Evolutionary conservation across 2,888 invertebrate species (phyloP).

Genomic region (Homarus gammarus): DNA sequence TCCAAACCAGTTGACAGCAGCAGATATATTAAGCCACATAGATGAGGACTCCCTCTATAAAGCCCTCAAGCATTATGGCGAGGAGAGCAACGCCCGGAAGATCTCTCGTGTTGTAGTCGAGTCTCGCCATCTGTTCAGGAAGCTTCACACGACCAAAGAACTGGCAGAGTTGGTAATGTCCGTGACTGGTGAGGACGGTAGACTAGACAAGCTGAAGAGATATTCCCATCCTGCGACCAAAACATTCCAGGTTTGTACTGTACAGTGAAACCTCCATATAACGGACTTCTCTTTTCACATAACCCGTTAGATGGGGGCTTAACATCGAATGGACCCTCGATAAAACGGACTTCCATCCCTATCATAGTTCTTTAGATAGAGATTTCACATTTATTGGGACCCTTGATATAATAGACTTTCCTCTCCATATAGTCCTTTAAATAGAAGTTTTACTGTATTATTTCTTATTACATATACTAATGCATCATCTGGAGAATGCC

Average conservation of each 20-base stretch:
- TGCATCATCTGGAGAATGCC: too few species aligned
- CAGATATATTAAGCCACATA: conserved; percentile 90
- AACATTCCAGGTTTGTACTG: conserved; percentile 86
- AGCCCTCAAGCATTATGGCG: conserved; percentile 94
- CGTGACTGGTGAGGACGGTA: conserved; percentile 78
- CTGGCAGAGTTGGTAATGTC: conserved; percentile 55
- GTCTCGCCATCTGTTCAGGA: conserved; percentile 84
- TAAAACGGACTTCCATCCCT: too few species aligned
- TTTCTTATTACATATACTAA: too few species aligned
- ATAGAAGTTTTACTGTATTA: too few species aligned
- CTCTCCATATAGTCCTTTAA: too few species aligned
- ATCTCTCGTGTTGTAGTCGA: conserved; percentile 93
- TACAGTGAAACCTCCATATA: too few species aligned
- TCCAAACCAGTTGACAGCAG: conserved; percentile 84
- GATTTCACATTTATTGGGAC: too few species aligned
- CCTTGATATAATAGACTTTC: too few species aligned
- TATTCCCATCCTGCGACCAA: conserved; percentile 92
- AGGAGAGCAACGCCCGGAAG: conserved; percentile 91
- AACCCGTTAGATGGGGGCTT: too few species aligned
- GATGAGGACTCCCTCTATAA: conserved; percentile 88
- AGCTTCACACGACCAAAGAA: conserved; percentile 50
- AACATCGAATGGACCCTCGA: too few species aligned
- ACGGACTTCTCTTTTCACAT: too few species aligned
- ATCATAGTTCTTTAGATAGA: too few species aligned
- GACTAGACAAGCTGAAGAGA: conserved; percentile 87